Percentiles rank a stretch among this genome's conserved stretches.
Evolutionary conservation across 2,113 vertebrate genomes (phyloP).

Genomic region (Vulpes lagopus): DNA sequence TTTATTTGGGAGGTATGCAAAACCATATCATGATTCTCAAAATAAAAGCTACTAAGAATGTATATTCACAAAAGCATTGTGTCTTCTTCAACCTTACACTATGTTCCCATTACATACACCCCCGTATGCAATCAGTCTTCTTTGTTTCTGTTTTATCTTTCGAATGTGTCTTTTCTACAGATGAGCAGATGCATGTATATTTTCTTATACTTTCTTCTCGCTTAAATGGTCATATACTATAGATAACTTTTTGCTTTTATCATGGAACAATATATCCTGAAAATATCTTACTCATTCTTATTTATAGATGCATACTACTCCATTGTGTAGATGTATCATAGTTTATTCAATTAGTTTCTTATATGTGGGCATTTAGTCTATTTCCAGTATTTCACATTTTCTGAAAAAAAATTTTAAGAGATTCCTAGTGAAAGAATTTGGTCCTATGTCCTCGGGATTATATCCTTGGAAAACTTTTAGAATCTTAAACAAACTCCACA

Average conservation of each 20-base stretch:
- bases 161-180: background rate
- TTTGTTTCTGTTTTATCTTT: background rate
- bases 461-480: background rate
- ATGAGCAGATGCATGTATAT: background rate
- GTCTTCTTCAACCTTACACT: background rate
- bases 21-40: background rate
- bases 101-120: background rate
- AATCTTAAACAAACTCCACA: background rate
- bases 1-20: background rate
- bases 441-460: background rate
- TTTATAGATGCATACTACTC: background rate
- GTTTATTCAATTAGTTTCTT: background rate
- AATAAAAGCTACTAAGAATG: background rate
- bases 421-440: background rate
- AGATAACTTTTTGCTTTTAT: background rate
- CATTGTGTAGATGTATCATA: background rate
- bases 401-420: slow-evolving; percentile 18
- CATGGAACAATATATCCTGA: background rate
- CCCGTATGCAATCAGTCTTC: background rate
- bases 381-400: slow-evolving; percentile 1
- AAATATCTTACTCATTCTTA: background rate
- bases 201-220: background rate
- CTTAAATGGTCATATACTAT: background rate
- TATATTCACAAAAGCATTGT: background rate
- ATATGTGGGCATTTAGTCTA: background rate